These are phyloP conservation scores for Borostomias antarcticus DNA, from an alignment of 2,797 vertebrate genomes.

Conservation along the genomic window DNA sequence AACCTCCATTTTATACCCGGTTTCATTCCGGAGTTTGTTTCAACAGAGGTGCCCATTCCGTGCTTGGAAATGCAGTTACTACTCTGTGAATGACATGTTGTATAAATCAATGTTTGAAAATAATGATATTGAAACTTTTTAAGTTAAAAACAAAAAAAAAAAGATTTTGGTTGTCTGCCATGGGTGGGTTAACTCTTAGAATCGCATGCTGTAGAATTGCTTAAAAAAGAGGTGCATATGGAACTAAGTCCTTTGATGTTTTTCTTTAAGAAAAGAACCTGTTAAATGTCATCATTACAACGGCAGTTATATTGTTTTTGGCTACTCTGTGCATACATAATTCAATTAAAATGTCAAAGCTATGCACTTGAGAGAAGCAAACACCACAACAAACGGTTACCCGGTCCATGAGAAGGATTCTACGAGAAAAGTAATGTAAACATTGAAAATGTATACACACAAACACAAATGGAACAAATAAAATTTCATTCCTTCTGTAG, in stretches of 20 bases:
- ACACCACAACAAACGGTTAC: conserved; percentile 69
- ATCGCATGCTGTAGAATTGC: conserved; percentile 99
- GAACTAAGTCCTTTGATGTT: conserved; percentile 96
- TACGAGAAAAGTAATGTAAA: conserved; percentile 63
- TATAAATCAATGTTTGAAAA: conserved; percentile 99
- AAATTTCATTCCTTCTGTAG: conserved; percentile 85
- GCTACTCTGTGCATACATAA: conserved; percentile 90
- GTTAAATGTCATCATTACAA: conserved; percentile 88
- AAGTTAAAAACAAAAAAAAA: conserved; percentile 89
- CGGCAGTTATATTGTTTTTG: conserved; percentile 86
- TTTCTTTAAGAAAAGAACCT: conserved; percentile 95
- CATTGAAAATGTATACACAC: conserved; percentile 69
- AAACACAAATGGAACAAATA: conserved; percentile 72
- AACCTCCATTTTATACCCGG: conserved; percentile 63
- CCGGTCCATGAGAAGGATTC: conserved; percentile 74
- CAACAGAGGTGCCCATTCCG: conserved; percentile 79
- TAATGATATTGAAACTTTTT: conserved; percentile 99
- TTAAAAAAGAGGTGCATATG: conserved; percentile 94
- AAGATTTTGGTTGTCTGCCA: conserved; percentile 92
- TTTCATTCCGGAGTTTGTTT: conserved; percentile 67
- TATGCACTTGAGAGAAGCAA: conserved; percentile 85
- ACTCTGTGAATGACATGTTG: conserved; percentile 98
- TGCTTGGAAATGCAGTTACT: conserved; percentile 92
- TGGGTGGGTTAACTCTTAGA: conserved; percentile 99
- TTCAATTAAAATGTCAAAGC: conserved; percentile 80